Base-by-base conservation (phyloP, 35 echinoderm and acorn worm species). In the Patiria miniata region DNA sequence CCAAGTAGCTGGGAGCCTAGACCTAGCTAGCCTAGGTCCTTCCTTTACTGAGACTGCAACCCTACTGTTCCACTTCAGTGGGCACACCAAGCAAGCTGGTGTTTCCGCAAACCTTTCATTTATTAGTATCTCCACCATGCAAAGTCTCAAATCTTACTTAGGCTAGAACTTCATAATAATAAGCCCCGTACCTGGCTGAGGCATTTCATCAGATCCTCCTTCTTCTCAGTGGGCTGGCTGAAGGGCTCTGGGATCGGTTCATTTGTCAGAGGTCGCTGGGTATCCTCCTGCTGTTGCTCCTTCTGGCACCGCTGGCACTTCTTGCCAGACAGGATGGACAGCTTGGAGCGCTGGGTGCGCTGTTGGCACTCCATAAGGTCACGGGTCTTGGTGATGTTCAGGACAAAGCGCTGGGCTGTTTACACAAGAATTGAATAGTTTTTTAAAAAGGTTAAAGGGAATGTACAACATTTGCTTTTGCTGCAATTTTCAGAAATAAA, bases 381-480 rank as follows among this genome's bases (percentile, higher is more conserved):
- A 8, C 57, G n/a, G 8, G 79, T 87, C 56, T 92, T 92, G 85
- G 90, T 87, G 44, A 92, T 69, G 40, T 92, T 92, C 82, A 91
- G 47, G 40, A 36, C 34, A 69, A 56, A 44, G 5, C 54, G 69
- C 2, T 21, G 29, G 36, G 65, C 89, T 91, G 40, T 34, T 14
- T 14, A 8, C 36, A 85, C 8, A 39, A 4, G 39, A 30, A 65
- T 17, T n/a, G 7, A 12, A 1, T 44, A 36, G 36, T 38, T 26
- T 21, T 61, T 18, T 65, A 60, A 33, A 84, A 36, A 83, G 5
- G 6, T 83, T 0, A 22, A 36, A 21, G 10, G 2, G 1, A 50
- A 33, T 19, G 29, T 55, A 10, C 3, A 58, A 26, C 5, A 21
- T 36, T 47, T 47, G 12, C 42, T 47, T 47, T 47, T n/a, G n/a